These are phyloP conservation scores for Chironomus tepperi DNA, from an alignment of 1,140 invertebrate genomes.

Conservation along the genomic window DNA sequence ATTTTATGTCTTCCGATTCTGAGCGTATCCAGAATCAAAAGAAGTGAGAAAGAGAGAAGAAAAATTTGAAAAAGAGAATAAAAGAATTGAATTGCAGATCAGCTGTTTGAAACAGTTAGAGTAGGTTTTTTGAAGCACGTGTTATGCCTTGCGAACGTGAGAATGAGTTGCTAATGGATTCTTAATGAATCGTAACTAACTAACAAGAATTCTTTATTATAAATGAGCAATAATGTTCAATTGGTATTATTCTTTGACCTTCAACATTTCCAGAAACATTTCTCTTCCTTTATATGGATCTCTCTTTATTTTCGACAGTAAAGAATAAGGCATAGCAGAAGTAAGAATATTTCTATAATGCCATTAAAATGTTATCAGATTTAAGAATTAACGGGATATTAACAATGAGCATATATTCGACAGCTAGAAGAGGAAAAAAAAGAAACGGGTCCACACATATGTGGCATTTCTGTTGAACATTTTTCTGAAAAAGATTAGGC, in stretches of 20 bases:
- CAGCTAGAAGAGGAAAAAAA: neutral
- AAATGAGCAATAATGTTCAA: neutral
- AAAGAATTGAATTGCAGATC: neutral
- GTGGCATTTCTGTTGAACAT: neutral
- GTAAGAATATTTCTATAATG: no score
- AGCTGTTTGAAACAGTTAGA: constrained; percentile 6
- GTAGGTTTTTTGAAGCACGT: neutral
- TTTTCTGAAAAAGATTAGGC: neutral
- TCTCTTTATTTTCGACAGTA: no score
- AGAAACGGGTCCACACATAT: neutral
- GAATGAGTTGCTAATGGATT: neutral
- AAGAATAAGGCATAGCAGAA: no score
- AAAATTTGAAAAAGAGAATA: neutral
- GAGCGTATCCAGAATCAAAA: no score
- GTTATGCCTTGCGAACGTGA: neutral
- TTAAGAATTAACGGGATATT: constrained; percentile 13
- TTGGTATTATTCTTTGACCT: neutral
- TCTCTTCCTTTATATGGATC: neutral
- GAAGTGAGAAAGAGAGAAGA: no score
- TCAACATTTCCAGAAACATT: neutral
- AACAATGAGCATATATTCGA: neutral
- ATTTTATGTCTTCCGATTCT: no score
- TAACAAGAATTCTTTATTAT: neutral
- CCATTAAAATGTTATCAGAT: neutral
- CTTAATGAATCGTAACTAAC: neutral